Percentiles rank a stretch among this genome's conserved stretches.
Conservation (phyloP, 2,113 vertebrate genomes). For the Thomomys bottae region DNA sequence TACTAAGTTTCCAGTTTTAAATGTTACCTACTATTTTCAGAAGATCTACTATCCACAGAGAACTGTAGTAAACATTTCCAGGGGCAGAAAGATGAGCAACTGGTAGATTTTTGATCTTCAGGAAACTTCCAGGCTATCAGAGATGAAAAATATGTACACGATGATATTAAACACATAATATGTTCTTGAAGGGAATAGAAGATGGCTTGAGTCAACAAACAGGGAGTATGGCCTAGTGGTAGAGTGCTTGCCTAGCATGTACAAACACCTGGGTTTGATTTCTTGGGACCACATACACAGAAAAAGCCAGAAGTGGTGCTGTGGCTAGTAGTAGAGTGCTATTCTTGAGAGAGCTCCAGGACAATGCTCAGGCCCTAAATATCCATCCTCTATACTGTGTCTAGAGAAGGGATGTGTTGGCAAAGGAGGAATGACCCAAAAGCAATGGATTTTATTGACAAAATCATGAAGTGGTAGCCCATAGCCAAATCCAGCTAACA, state of each 20-base stretch:
- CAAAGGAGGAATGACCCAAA: neutral
- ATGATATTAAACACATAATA: neutral
- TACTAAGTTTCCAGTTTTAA: neutral
- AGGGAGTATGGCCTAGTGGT: too few species aligned
- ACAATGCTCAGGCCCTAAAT: too few species aligned
- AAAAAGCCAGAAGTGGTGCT: too few species aligned
- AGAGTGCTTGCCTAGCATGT: too few species aligned
- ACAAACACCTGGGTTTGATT: too few species aligned
- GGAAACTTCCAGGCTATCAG: neutral
- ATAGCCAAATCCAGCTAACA: conserved; percentile 1
- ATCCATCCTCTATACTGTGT: neutral
- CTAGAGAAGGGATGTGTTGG: neutral
- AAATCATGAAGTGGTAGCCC: neutral
- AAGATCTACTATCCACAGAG: neutral
- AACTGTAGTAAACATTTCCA: neutral
- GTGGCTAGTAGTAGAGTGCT: too few species aligned
- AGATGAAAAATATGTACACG: neutral
- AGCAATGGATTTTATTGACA: neutral
- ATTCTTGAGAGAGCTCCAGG: too few species aligned
- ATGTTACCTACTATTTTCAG: neutral
- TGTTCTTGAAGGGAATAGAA: neutral
- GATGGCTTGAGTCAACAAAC: neutral
- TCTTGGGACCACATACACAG: too few species aligned
- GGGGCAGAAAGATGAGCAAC: neutral
- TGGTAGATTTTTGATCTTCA: conserved; percentile 4